These are phyloP conservation scores for Leptocoma aspasia DNA, from an alignment of 2,113 vertebrate species.

Conservation along the genomic window DNA sequence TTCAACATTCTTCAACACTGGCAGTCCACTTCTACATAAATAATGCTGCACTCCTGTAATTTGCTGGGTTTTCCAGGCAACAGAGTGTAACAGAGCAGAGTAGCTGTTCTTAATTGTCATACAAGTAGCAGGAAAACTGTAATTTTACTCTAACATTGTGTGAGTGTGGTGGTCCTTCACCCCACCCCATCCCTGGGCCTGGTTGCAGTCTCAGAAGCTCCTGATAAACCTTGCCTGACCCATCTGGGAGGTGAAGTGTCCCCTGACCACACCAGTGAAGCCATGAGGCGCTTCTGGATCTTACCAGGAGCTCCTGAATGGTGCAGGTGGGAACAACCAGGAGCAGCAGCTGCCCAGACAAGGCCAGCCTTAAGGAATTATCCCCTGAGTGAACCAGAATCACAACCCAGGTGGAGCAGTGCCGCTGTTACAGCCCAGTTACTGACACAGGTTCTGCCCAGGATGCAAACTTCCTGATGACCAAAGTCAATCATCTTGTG, in stretches of 20 bases:
- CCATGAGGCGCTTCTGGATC: rapidly evolving
- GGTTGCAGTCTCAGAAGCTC: not conserved
- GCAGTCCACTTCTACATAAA: not conserved
- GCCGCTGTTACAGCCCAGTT: not conserved
- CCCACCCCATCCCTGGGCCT: not conserved
- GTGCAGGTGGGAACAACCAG: not conserved
- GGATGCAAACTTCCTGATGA: not conserved
- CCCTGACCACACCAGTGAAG: not conserved
- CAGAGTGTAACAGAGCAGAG: not conserved
- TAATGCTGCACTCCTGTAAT: not conserved
- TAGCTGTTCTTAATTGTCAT: not conserved
- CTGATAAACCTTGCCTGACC: not conserved
- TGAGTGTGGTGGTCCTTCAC: no score
- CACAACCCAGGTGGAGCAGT: not conserved
- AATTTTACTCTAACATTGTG: not conserved
- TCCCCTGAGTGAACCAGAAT: not conserved
- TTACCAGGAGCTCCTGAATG: not conserved
- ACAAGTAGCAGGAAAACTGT: not conserved
- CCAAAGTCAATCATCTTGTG: no score
- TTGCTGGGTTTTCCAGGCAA: not conserved
- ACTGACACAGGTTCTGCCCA: not conserved
- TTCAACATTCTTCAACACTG: not conserved
- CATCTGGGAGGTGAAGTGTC: not conserved
- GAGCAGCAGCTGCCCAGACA: not conserved
- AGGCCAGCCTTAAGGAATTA: no score